Conservation (phyloP, 2,113 vertebrate genomes). For the Ptilonorhynchus violaceus region DNA sequence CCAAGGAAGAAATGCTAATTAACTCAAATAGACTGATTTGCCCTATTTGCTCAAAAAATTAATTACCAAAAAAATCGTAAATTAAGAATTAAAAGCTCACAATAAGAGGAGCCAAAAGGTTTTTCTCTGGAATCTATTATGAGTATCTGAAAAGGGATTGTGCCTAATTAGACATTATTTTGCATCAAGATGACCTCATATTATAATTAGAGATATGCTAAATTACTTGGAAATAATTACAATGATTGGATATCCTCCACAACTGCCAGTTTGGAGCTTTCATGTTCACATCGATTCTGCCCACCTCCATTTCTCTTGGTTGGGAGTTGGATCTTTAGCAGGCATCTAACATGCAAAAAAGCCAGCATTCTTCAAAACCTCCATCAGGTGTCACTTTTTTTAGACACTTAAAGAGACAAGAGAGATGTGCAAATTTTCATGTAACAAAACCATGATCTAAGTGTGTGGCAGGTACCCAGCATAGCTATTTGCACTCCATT, state of each 20-base stretch:
- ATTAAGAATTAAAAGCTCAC: constrained; percentile 42
- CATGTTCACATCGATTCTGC: background rate
- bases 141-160: constrained; percentile 33
- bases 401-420: background rate
- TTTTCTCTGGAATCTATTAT: constrained; percentile 43
- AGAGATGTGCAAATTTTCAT: background rate
- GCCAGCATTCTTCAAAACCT: background rate
- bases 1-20: constrained; percentile 53
- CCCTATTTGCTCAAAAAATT: constrained; percentile 49
- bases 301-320: background rate
- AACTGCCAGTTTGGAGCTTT: constrained; percentile 8
- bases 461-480: background rate
- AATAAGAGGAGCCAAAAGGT: constrained; percentile 40
- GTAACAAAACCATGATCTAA: background rate
- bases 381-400: background rate
- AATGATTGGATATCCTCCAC: background rate
- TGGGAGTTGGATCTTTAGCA: background rate
- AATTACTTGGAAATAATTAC: constrained; percentile 56
- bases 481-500: background rate
- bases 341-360: background rate
- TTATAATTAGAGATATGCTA: constrained; percentile 54
- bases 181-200: constrained; percentile 62
- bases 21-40: constrained; percentile 52
- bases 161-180: constrained; percentile 58
- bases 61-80: constrained; percentile 9